These are phyloP conservation scores for Anagyrus pseudococci DNA, from an alignment of 2,888 invertebrate species.

Conservation along the genomic window DNA sequence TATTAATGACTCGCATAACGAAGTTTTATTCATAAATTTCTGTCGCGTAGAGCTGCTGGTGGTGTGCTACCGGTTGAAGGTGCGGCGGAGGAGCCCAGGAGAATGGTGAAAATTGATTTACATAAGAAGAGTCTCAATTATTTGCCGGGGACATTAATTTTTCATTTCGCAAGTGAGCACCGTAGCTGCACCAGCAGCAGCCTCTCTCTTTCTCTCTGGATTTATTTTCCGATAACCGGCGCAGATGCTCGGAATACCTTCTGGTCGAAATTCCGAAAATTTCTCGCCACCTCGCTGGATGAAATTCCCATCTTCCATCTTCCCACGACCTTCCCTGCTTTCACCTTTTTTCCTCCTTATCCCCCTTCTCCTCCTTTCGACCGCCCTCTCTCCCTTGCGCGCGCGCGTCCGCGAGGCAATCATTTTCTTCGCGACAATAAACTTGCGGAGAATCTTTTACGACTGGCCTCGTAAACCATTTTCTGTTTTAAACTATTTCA, in stretches of 20 bases:
- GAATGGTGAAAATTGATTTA: too few relatives aligned
- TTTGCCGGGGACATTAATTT: constrained; percentile 26
- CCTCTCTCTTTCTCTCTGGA: too few relatives aligned
- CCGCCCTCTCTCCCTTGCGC: too few relatives aligned
- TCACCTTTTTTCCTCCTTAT: constrained; percentile 4
- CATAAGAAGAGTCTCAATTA: constrained; percentile 17
- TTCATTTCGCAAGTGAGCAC: constrained; percentile 23
- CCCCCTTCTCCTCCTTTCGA: constrained; percentile 16
- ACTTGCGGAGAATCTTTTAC: constrained; percentile 28
- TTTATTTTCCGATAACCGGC: constrained; percentile 36
- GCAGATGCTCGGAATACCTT: constrained; percentile 33
- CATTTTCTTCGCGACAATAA: constrained; percentile 27
- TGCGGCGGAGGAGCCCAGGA: too few relatives aligned
- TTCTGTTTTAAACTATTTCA: too few relatives aligned
- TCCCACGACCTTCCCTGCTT: too few relatives aligned
- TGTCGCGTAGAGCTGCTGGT: too few relatives aligned
- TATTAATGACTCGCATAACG: too few relatives aligned
- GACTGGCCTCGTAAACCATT: too few relatives aligned
- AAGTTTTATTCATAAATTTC: too few relatives aligned
- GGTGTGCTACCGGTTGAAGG: too few relatives aligned
- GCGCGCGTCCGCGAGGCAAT: constrained; percentile 7
- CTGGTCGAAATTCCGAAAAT: constrained; percentile 37
- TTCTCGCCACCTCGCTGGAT: constrained; percentile 29
- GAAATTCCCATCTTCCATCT: constrained; percentile 35
- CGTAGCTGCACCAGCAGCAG: too few relatives aligned